phyloP scores from a whole-genome alignment of 37 sponge, comb jelly and placozoan species.

The Mnemiopsis leidyi region DNA sequence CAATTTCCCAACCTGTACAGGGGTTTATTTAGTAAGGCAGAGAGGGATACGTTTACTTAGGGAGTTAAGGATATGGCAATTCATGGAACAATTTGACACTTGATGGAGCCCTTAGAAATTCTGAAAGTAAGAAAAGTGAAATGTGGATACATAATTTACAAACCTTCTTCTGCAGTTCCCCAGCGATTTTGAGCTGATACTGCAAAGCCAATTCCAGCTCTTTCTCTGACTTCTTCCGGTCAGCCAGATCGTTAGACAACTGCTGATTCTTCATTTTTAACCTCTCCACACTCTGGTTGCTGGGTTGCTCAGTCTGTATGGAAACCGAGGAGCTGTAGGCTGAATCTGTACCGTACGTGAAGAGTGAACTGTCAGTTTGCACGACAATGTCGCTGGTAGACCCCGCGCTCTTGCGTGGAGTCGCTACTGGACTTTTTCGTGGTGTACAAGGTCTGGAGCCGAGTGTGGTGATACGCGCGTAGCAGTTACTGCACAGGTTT shows the following conservation, averaged over 20 bases:
- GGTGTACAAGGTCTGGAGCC: constrained; percentile 12
- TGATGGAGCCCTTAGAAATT: no score
- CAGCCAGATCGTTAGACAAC: constrained; percentile 24
- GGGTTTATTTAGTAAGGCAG: no score
- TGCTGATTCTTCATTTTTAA: constrained; percentile 31
- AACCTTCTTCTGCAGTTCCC: constrained; percentile 33
- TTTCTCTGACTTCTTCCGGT: constrained; percentile 52
- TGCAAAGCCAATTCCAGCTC: constrained; percentile 61
- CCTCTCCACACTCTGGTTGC: constrained; percentile 1
- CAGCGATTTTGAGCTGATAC: constrained; percentile 52
- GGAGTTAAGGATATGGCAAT: not conserved
- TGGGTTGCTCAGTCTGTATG: constrained; percentile 13
- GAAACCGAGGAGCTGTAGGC: constrained; percentile 49
- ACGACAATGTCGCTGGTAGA: not conserved
- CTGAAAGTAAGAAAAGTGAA: not conserved
- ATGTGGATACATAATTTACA: not conserved
- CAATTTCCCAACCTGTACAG: not conserved
- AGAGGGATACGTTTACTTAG: no score
- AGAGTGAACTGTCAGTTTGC: not conserved
- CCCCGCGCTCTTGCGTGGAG: not conserved
- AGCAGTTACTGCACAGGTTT: constrained; percentile 58
- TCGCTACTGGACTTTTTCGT: not conserved
- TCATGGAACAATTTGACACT: not conserved
- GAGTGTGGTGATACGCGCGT: constrained; percentile 58
- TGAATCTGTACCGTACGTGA: constrained; percentile 23